Evolutionary conservation across 2,888 invertebrate species (phyloP), one percentile per base, ranked within the genome.

Genomic region (Creontiades dilutus): DNA sequence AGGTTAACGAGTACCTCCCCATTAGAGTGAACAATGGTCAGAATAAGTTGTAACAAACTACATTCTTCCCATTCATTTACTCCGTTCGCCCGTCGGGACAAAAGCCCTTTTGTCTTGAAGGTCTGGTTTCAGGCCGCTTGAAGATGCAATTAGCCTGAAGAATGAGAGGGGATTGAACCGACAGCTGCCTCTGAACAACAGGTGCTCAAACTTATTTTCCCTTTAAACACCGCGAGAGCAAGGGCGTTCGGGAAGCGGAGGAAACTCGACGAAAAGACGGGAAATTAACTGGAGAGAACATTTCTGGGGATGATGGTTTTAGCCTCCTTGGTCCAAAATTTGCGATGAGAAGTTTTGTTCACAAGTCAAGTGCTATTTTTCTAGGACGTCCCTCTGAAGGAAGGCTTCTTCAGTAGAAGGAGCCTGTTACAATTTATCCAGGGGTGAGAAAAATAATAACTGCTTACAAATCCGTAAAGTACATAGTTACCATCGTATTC

Each of bases 71-170:
- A 68, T 68, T 68, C 27, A 68, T 68, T 68, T 68, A 12, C n/a
- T 68, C 68, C 68, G 23, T 68, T 68, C 19, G 19, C 68, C 68
- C 23, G 12, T 68, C 68, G n/a, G n/a, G 23, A 61, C 61, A 68
- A 68, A 68, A 68, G 68, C 68, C 19, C 68, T 27, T 68, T 68
- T 68, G 68, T 68, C 68, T 68, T 13, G 27, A 7, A 68, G 68
- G 68, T 68, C 27, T 23, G 68, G 68, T 68, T 68, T 68, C 13
- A 68, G 68, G 68, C 68, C 68, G 23, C 68, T 68, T 68, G 68
- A 68, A 68, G 68, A 68, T 68, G 68, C 68, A 68, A 68, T 68
- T 68, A 68, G 68, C 68, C 23, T 68, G 27, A 68, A 68, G 68
- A 68, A 68, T 68, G 68, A 23, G 27, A 19, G 12, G 4, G 23